Percentiles rank a stretch among this genome's conserved stretches.
These are phyloP conservation scores for Otocyon megalotis DNA, from an alignment of 2,113 vertebrate genomes.

Conservation along the genomic window DNA sequence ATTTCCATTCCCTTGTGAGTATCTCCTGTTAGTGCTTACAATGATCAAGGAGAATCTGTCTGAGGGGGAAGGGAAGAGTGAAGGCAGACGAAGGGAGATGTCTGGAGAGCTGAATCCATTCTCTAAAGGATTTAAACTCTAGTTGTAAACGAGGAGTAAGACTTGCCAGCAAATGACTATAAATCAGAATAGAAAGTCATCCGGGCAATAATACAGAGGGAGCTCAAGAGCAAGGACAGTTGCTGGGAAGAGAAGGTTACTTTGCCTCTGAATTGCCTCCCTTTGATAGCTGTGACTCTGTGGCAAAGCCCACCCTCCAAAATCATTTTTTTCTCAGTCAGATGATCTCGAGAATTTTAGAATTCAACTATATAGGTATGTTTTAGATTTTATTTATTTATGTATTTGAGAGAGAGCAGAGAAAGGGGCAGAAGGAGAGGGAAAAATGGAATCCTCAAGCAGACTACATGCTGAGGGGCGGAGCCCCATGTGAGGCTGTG, in stretches of 20 bases:
- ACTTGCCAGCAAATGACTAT: neutral
- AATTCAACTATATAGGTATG: neutral
- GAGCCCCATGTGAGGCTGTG: neutral
- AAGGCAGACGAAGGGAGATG: neutral
- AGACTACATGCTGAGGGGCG: neutral
- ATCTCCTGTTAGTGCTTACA: neutral
- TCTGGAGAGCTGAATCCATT: neutral
- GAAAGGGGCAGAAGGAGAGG: neutral
- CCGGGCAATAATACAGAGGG: neutral
- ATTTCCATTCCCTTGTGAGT: slow-evolving; percentile 18
- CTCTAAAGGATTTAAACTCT: slow-evolving; percentile 37
- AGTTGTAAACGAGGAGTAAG: neutral
- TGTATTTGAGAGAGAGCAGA: neutral
- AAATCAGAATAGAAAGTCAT: slow-evolving; percentile 6
- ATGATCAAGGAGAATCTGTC: neutral
- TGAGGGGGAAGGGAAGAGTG: neutral
- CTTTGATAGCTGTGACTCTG: neutral
- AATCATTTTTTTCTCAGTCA: neutral
- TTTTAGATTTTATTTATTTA: neutral
- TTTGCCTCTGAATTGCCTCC: slow-evolving; percentile 22
- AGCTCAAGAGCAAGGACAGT: neutral
- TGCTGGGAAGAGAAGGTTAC: neutral
- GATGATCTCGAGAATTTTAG: neutral
- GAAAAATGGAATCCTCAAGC: neutral
- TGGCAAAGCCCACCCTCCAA: neutral